These are phyloP conservation scores for Platanista minor DNA, from an alignment of 2,113 vertebrate species.

Conservation along the genomic window DNA sequence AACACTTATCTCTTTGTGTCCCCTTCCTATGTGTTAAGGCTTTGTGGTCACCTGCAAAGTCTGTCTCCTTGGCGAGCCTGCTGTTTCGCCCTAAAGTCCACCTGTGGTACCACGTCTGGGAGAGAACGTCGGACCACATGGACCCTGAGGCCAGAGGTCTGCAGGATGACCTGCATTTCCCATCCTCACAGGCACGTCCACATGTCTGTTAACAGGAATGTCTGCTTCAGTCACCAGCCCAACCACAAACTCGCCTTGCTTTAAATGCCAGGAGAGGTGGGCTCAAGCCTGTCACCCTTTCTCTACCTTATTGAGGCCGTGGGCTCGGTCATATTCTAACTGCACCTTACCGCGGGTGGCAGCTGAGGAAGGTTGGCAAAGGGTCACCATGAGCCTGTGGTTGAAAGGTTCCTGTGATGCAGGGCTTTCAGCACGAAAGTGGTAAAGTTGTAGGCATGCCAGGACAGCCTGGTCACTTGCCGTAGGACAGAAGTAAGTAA, in stretches of 20 bases:
- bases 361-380: not conserved
- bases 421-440: not conserved
- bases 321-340: not conserved
- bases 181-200: rapidly evolving
- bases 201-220: too few relatives aligned
- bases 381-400: not conserved
- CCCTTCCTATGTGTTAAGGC: not conserved
- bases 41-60: not conserved
- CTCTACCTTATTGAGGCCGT: not conserved
- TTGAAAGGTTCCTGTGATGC: not conserved
- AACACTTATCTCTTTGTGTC: not conserved
- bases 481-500: not conserved
- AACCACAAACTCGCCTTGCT: not conserved
- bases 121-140: not conserved
- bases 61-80: too few relatives aligned
- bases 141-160: not conserved
- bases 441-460: too few relatives aligned
- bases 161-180: not conserved
- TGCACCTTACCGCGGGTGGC: not conserved
- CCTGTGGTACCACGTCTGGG: not conserved
- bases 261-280: not conserved
- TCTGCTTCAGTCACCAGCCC: not conserved
- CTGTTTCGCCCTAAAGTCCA: too few relatives aligned
- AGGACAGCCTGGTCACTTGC: not conserved
- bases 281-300: not conserved